Conservation (phyloP, 2,888 invertebrate species). For the Aethes cnicana region DNA sequence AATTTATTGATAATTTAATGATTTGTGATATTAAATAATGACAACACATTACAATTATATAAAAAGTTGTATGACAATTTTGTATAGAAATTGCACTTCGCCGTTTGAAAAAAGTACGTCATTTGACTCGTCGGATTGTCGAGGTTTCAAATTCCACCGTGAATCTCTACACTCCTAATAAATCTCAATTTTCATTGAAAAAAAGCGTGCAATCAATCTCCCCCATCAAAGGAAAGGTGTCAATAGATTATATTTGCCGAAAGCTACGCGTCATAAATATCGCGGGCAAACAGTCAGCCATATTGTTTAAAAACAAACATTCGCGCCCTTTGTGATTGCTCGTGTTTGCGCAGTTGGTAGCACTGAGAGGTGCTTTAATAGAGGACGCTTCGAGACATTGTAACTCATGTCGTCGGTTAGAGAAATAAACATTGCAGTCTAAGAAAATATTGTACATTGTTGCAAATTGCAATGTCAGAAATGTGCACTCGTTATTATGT, state of each 20-base stretch:
- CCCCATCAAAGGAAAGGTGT: constrained; percentile 47
- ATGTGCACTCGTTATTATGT: too few species aligned
- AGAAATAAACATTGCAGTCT: neutral
- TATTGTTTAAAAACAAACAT: constrained; percentile 68
- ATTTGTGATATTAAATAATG: too few species aligned
- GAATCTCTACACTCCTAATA: neutral
- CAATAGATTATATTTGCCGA: constrained; percentile 67
- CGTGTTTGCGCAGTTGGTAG: constrained; percentile 71
- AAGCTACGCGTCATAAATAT: constrained; percentile 64
- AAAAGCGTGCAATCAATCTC: constrained; percentile 29
- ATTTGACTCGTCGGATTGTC: too few species aligned
- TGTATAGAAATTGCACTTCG: too few species aligned
- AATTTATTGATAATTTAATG: too few species aligned
- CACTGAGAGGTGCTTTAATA: constrained; percentile 40
- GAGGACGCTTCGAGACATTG: constrained; percentile 44
- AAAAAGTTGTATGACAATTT: too few species aligned
- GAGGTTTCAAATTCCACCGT: too few species aligned
- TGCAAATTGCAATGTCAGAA: too few species aligned
- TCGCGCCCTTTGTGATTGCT: constrained; percentile 63
- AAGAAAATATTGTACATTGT: too few species aligned
- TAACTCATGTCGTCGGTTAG: neutral
- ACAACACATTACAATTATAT: too few species aligned
- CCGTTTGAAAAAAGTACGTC: too few species aligned
- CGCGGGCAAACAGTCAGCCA: constrained; percentile 57
- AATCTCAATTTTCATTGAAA: constrained; percentile 9